Evolutionary conservation across 2,888 invertebrate genomes (phyloP), one percentile per base, ranked within the genome.

Genomic region (Apotomis capreana): DNA sequence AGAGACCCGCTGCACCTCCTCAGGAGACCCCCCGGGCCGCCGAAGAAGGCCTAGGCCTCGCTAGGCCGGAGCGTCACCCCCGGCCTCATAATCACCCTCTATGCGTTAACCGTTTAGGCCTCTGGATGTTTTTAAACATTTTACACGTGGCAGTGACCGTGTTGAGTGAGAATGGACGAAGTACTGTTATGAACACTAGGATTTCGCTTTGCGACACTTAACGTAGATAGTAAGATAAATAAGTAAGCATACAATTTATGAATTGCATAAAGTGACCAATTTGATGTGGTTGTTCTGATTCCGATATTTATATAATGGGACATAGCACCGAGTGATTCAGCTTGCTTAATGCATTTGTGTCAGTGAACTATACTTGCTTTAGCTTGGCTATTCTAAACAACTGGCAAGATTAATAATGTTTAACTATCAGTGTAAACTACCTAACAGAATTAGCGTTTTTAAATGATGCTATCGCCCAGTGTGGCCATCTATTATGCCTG

Each of bases 1-100:
- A 95, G 94, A 74, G 96, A 96, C 79, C 95, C 96, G 0, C 83
- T 95, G 49, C 92, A 92, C 74, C 79, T 93, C 60, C 77, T 93
- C 65, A 80, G 88, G 51, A 85, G 89, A 74, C 88, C 89, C 0
- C 85, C 81, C 49, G 87, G 84, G 71, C 85, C 84, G 65, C 79
- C 76, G 13, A 93, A 92, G 80, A 92, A 92, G 74, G 89, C 90
- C 84, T 93, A 93, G 92, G 92, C 91, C 72, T 88, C 89, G 87
- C 88, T 86, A 84, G 92, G 92, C 90, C 92, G 92, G 79, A 75
- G 74, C 36, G 69, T 74, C 64, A 74, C 79, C 78, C 87, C 89
- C 91, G 91, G 92, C 91, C 92, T 92, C 76, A 71, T 84, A 46
- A 55, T 83, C 15, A 63, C 65, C 46, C 59, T 84, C 2, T 69